Evolutionary conservation across 2,797 vertebrate species (phyloP).

Genomic region (Acanthopagrus latus): DNA sequence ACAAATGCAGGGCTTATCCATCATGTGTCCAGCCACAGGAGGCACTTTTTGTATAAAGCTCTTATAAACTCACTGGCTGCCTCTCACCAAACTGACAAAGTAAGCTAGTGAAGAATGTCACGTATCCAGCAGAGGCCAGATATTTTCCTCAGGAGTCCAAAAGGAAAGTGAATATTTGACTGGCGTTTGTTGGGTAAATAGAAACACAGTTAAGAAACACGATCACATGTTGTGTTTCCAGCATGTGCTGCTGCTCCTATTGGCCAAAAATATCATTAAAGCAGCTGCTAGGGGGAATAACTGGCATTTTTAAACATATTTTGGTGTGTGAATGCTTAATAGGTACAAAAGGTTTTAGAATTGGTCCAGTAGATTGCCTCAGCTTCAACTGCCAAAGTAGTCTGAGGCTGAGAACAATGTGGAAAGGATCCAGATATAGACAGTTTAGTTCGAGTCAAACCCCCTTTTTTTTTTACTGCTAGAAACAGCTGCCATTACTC

Average conservation of each 20-base stretch:
- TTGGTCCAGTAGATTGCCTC: too few species aligned
- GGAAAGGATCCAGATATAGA: too few species aligned
- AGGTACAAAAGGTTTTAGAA: too few species aligned
- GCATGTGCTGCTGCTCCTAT: background rate
- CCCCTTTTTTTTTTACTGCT: too few species aligned
- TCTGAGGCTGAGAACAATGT: too few species aligned
- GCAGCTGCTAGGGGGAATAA: background rate
- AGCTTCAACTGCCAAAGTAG: too few species aligned
- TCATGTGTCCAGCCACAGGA: background rate
- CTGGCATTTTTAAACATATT: too few species aligned
- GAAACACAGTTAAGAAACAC: background rate
- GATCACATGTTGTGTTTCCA: background rate
- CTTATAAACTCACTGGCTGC: background rate
- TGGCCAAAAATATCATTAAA: background rate
- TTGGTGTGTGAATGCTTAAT: too few species aligned
- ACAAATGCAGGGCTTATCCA: background rate
- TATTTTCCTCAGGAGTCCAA: background rate
- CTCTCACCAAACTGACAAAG: background rate
- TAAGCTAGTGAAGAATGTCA: background rate
- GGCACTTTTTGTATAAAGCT: background rate
- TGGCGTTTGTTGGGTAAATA: background rate
- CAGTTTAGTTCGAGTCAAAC: too few species aligned
- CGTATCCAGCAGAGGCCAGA: background rate
- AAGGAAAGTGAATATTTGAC: background rate
- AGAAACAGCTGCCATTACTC: too few species aligned